Conservation (phyloP, 2,113 vertebrate genomes). For the Solea senegalensis region DNA sequence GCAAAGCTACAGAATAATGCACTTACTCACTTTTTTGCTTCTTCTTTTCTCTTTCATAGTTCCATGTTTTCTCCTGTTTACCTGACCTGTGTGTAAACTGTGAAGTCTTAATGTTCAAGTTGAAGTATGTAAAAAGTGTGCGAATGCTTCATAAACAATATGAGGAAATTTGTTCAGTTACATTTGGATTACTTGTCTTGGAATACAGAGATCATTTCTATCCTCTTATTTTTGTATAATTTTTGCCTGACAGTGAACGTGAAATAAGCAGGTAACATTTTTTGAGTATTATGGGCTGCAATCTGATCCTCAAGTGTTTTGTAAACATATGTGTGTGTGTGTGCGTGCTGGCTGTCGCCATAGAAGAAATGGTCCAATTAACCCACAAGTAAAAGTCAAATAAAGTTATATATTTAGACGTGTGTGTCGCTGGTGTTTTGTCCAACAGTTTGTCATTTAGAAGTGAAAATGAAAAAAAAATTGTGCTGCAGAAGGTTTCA, state of each 20-base stretch:
- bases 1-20: background rate
- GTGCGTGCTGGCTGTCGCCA: background rate
- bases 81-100: conserved; percentile 1
- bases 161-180: background rate
- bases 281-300: conserved; percentile 18
- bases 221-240: background rate
- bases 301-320: conserved; percentile 45
- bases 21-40: conserved; percentile 6
- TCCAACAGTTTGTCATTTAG: too few relatives aligned
- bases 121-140: conserved; percentile 12
- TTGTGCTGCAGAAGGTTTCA: background rate
- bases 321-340: conserved; percentile 31
- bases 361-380: background rate
- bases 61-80: background rate
- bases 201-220: background rate
- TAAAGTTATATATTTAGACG: background rate
- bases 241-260: background rate
- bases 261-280: conserved; percentile 31
- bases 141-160: conserved; percentile 1
- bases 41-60: background rate
- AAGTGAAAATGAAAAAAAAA: background rate
- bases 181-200: background rate
- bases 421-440: background rate
- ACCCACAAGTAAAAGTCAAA: background rate
- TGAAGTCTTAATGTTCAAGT: conserved; percentile 13